Base-by-base conservation (phyloP, 2,113 vertebrate genomes). In the Orycteropus afer region DNA sequence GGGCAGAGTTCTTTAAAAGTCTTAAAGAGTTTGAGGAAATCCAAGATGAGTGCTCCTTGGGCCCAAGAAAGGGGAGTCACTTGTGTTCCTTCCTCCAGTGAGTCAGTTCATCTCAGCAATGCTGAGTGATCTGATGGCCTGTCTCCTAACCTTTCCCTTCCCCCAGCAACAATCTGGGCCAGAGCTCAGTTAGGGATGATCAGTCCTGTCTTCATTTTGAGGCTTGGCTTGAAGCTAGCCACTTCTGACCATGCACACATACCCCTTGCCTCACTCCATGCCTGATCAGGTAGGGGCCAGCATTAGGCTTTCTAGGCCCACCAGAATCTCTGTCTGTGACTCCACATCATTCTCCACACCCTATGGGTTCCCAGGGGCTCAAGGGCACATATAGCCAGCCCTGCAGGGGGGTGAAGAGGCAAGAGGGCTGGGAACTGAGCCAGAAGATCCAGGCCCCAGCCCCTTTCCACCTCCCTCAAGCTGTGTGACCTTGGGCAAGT, bases 351-450 rank as follows among this genome's bases (percentile, higher is more conserved):
- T 32, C 77, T 53, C 47, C 53, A 29, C 0, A 10, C 22, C 13
- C 47, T 13, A 4, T 45, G 78, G 53, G 45, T 18, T 27, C 57
- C 88, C 5, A 4, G 51, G 51, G 25, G 17, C 20, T 45, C n/a
- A 10, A 0, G 25, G 61, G 27, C 40, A 55, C 29, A 6, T 0
- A 0, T 1, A 25, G 27, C 11, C 51, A 32, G 53, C 42, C 37
- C 32, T 1, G 3, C 0, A 1, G n/a, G 1, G 11, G 42, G 11
- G 17, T 18, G 17, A 45, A 5, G 3, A 37, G 25, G 17, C 22
- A 17, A 6, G 15, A 53, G 17, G 29, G 32, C 45, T 47, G 22
- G 61, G 7, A 47, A 42, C 25, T n/a, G 78, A 12, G 23, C 15
- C 9, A 0, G 1, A 23, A 59, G 23, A 49, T 20, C 25, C 18